These are phyloP conservation scores for Crotalus helleri DNA, from an alignment of 2,113 vertebrate species.

Conservation along the genomic window DNA sequence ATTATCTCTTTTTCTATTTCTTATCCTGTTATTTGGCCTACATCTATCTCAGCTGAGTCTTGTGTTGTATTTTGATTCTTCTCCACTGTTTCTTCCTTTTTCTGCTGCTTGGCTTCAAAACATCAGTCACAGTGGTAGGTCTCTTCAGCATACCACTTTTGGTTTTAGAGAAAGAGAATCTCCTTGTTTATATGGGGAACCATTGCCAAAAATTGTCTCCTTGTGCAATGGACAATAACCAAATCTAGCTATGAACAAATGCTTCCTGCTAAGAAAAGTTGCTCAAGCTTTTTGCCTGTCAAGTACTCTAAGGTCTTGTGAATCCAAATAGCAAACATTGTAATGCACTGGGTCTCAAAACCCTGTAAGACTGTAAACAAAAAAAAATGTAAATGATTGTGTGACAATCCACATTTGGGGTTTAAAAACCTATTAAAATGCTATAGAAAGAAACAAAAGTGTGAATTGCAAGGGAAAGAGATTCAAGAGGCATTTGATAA, in stretches of 20 bases:
- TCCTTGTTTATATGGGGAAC: slow-evolving; percentile 37
- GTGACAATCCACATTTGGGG: not conserved
- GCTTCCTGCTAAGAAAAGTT: slow-evolving; percentile 38
- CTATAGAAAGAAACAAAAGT: slow-evolving; percentile 41
- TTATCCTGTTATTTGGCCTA: not conserved
- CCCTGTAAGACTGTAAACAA: slow-evolving; percentile 32
- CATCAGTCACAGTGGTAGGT: slow-evolving; percentile 3
- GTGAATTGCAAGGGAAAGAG: slow-evolving; percentile 25
- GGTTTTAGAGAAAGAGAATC: slow-evolving; percentile 39
- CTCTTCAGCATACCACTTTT: slow-evolving; percentile 52
- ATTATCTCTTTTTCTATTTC: not conserved
- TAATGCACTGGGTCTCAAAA: not conserved
- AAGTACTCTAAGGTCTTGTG: slow-evolving; percentile 24
- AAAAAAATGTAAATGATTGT: slow-evolving; percentile 24
- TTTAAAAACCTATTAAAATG: slow-evolving; percentile 16
- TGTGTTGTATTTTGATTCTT: not conserved
- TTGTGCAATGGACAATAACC: slow-evolving; percentile 54
- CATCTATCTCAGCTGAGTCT: not conserved
- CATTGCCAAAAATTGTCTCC: slow-evolving; percentile 51
- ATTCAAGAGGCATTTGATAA: slow-evolving; percentile 37
- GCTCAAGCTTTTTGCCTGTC: slow-evolving; percentile 9
- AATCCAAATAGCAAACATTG: slow-evolving; percentile 29
- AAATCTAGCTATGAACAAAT: slow-evolving; percentile 54
- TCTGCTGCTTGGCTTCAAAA: slow-evolving; percentile 10
- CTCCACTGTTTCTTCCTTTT: not conserved